Conservation (phyloP, 2,113 vertebrate genomes). For the Felis catus region F.catus_Fca126_mat1.0 CM031420.1:86027501-86028000, state of each 20-base stretch:
- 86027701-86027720: slow-evolving; percentile 3
- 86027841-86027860: background rate
- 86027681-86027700: background rate
- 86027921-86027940: background rate
- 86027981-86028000: background rate
- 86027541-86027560: too few species aligned
- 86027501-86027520: too few species aligned
- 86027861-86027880: background rate
- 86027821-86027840: background rate
- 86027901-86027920: background rate
- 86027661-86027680: background rate
- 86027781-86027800: background rate
- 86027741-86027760: background rate
- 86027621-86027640: slow-evolving; percentile 11
- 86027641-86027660: background rate
- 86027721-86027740: background rate
- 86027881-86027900: background rate
- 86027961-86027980: background rate
- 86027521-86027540: too few species aligned
- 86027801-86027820: background rate
- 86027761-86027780: background rate
- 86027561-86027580: background rate
- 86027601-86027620: background rate
- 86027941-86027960: background rate
- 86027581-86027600: background rate